A percentile compares a stretch with the other conserved stretches of the same genome.
Evolutionary conservation across 2,113 vertebrate genomes (phyloP).

Genomic region (Redunca redunca): DNA sequence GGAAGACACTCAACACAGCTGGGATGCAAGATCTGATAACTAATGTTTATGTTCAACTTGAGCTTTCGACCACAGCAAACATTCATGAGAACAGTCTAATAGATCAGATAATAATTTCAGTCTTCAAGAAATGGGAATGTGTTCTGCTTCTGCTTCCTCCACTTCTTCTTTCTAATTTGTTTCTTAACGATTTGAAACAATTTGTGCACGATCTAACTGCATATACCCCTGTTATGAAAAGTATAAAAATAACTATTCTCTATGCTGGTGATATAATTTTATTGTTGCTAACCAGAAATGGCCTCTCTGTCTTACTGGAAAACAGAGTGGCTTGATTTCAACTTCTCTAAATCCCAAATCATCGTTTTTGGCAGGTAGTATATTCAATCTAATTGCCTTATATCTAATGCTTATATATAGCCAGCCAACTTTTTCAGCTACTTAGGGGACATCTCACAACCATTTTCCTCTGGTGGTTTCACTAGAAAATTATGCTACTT

Average conservation of each 20-base stretch:
- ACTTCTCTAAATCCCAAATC: conserved; percentile 36
- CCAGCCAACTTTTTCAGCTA: neutral
- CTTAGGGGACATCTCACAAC: neutral
- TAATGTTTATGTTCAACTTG: neutral
- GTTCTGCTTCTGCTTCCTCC: neutral
- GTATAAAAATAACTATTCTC: conserved; percentile 56
- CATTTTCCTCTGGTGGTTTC: conserved; percentile 10
- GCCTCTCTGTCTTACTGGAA: conserved; percentile 29
- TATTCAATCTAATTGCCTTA: conserved; percentile 41
- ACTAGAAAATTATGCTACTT: neutral
- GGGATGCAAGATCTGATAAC: neutral
- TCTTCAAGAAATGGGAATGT: neutral
- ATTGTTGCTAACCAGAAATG: conserved; percentile 53
- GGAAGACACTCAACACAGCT: neutral
- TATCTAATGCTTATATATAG: conserved; percentile 18
- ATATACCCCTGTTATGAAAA: conserved; percentile 31
- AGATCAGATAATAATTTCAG: neutral
- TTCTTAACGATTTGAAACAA: conserved; percentile 51
- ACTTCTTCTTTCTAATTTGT: conserved; percentile 24
- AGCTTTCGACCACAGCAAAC: neutral
- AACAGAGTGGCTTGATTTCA: conserved; percentile 42
- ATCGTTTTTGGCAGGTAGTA: conserved; percentile 32
- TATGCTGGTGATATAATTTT: conserved; percentile 44
- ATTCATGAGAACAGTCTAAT: neutral
- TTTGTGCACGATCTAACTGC: conserved; percentile 1